Evolutionary conservation across 64 coral and sea anemone genomes (phyloP), one percentile per base, ranked within the genome.

Genomic region (Dendronephthya gigantea): DNA sequence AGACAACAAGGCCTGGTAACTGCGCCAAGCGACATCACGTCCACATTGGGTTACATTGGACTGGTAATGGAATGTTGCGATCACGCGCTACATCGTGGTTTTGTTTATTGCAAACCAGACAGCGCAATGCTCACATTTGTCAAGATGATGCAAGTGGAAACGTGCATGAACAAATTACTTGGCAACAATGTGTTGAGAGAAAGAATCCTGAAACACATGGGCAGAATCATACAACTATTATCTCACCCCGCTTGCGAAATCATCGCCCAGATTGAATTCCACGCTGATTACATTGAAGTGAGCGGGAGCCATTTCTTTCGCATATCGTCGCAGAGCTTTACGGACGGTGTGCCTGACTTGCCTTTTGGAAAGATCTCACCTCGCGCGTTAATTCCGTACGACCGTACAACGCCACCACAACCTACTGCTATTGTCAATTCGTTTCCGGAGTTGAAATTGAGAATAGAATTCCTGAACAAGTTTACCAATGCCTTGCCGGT

Each of bases 401-500:
- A 66, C 58, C 3, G 19, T 17, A n/a, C 58, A 30, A 66, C 58
- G 29, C 58, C 4, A 30, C 58, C 58, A 66, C 58, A 66, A 15
- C 58, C 58, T 5, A 11, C n/a, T n/a, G n/a, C n/a, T 45, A 11
- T 45, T 45, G 11, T 6, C 4, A 45, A 45, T 45, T 45, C 41
- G 41, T 45, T 45, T 45, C 41, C 41, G 41, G 41, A 45, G 4
- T 45, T 45, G 41, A 4, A 4, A 6, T 4, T 45, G 11, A 45
- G 41, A 45, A 45, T 11, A 11, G 30, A 5, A 17, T 88, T 88
- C 58, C 86, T 88, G 14, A 88, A 88, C 70, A 88, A 88, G 45
- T 88, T 88, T 88, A 82, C 68, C 86, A 82, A 35, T 82, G 86
- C 48, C 29, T 88, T 49, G 25, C 5, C 69, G 72, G 32, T 39